Percentiles rank a stretch among this genome's conserved stretches.
Evolutionary conservation across 1,140 invertebrate genomes (phyloP).

Genomic region (Orchesella cincta): DNA sequence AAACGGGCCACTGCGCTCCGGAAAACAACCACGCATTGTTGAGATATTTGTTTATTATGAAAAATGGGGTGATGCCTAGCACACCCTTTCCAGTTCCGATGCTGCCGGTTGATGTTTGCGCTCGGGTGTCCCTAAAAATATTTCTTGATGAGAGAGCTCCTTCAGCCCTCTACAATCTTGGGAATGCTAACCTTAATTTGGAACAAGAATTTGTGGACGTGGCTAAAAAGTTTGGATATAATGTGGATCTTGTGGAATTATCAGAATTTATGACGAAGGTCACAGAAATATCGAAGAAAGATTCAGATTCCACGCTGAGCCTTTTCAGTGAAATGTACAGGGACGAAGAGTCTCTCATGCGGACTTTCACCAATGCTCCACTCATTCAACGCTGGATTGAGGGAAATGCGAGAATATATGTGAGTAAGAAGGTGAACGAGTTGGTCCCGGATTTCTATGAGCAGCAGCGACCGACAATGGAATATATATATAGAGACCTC

Average conservation of each 20-base stretch:
- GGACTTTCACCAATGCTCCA: neutral
- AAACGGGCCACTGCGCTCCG: neutral
- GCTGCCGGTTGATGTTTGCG: neutral
- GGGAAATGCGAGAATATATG: neutral
- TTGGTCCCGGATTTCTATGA: neutral
- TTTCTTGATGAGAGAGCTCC: neutral
- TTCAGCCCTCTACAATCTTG: neutral
- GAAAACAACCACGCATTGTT: neutral
- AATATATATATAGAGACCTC: neutral
- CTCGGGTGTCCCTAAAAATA: neutral
- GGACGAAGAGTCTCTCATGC: neutral
- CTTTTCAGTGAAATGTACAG: neutral
- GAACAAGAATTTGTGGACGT: neutral
- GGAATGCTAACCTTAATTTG: neutral
- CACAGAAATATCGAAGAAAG: neutral
- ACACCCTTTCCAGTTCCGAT: neutral
- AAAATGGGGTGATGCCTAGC: neutral
- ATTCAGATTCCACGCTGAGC: neutral
- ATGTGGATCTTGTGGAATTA: neutral
- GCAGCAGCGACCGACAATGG: neutral
- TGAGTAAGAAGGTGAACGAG: neutral
- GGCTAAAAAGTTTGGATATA: neutral
- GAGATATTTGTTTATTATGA: neutral
- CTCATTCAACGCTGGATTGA: neutral
- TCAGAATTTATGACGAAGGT: neutral